Evolutionary conservation across 2,888 invertebrate genomes (phyloP), one percentile per base, ranked within the genome.

Genomic region (Apoda limacodes): DNA sequence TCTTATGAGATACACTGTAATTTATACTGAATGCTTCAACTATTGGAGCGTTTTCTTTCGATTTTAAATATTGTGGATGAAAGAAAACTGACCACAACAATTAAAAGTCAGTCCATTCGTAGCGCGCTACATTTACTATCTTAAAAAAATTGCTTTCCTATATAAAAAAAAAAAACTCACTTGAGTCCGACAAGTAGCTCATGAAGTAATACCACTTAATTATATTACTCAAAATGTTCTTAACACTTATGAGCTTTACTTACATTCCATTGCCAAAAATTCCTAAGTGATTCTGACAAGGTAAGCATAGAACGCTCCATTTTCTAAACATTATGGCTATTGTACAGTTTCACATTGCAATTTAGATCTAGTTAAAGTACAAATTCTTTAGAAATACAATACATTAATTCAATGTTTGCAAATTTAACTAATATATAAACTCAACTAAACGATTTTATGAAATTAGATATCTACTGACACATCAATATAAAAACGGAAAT

Each of bases 351-450:
- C 65, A 76, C 69, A 76, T 66, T 72, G 67, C 50, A 71, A 74
- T 78, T 78, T 78, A 78, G 72, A 71, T 69, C 75, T 78, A 78
- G 69, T 76, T 75, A 76, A 76, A 78, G 75, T 78, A 80, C 76
- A 78, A 76, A 74, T 69, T 69, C 65, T 75, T 72, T 66, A 72
- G 70, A 67, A 71, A 67, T 67, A 76, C 68, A n/a, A n/a, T 71
- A 76, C 68, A 75, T 60, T 60, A 67, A 67, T 70, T 71, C 64
- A 72, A 68, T 67, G 60, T 55, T 67, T 68, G 62, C 69, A 66
- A 75, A 74, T 75, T 76, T 72, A 78, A 76, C 76, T 78, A 78
- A 76, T 60, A 60, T 60, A 65, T 57, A 63, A 62, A 59, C 64
- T 75, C 56, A 74, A 75, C 67, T 70, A 66, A 72, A 69, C 51